Evolutionary conservation across 2,113 vertebrate species (phyloP).

Genomic region (Chlamydotis undulata): DNA sequence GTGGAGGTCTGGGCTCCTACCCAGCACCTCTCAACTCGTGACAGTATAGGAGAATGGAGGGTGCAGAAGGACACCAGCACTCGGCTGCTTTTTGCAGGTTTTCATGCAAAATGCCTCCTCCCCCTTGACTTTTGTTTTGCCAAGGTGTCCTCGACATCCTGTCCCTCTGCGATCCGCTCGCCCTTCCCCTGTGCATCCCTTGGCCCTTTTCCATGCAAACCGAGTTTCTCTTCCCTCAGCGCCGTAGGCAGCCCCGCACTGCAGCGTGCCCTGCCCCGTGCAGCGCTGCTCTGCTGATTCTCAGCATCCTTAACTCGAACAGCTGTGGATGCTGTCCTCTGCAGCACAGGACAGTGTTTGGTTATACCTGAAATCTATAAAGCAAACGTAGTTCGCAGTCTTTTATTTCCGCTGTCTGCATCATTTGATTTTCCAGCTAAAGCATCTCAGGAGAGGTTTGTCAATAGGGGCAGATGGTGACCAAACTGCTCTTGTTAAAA

Average conservation of each 20-base stretch:
- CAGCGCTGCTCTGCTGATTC: neutral
- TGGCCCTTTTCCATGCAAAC: neutral
- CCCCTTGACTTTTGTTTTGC: neutral
- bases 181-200: neutral
- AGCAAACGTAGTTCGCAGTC: neutral
- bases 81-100: neutral
- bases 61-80: neutral
- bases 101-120: neutral
- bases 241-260: accelerated
- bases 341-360: neutral
- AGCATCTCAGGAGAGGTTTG: neutral
- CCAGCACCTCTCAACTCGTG: neutral
- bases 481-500: neutral
- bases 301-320: neutral
- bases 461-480: neutral
- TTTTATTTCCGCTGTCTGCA: neutral
- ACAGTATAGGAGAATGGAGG: neutral
- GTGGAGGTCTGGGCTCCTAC: neutral
- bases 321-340: neutral
- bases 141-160: neutral
- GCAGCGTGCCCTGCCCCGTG: neutral
- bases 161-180: accelerated
- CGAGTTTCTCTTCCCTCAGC: accelerated
- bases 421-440: neutral
- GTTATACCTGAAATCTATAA: neutral